Percentiles rank a stretch among this genome's conserved stretches.
These are phyloP conservation scores for Cacoxenus indagator DNA, from an alignment of 2,888 invertebrate species.

Conservation along the genomic window DNA sequence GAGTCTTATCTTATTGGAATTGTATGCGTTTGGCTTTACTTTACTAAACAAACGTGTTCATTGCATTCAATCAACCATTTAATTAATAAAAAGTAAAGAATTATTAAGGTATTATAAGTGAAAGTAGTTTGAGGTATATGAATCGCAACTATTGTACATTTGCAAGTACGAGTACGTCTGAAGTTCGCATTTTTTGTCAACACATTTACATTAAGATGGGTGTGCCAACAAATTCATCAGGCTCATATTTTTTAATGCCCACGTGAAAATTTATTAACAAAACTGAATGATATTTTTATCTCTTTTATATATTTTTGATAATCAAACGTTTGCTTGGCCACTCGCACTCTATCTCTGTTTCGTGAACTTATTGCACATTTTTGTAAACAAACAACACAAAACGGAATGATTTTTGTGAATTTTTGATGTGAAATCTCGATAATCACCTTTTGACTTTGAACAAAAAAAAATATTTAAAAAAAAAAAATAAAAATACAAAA, in stretches of 20 bases:
- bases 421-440: conserved; percentile 47
- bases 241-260: conserved; percentile 44
- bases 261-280: conserved; percentile 14
- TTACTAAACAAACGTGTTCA: no score
- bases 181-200: neutral
- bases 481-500: conserved; percentile 28
- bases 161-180: no score
- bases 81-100: no score
- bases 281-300: conserved; percentile 42
- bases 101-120: no score
- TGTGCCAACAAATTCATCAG: conserved; percentile 63
- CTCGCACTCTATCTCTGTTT: conserved; percentile 66
- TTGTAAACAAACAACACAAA: conserved; percentile 48
- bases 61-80: no score
- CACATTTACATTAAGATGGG: conserved; percentile 47
- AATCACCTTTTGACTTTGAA: conserved; percentile 10
- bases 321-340: conserved; percentile 54
- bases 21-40: no score
- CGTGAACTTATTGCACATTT: conserved; percentile 52
- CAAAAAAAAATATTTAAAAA: conserved; percentile 34
- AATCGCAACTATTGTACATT: no score
- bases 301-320: conserved; percentile 28
- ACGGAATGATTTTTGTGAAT: conserved; percentile 47
- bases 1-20: no score
- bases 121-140: no score